Conservation (phyloP, 2,888 invertebrate species). For the Cerceris rybyensis region DNA sequence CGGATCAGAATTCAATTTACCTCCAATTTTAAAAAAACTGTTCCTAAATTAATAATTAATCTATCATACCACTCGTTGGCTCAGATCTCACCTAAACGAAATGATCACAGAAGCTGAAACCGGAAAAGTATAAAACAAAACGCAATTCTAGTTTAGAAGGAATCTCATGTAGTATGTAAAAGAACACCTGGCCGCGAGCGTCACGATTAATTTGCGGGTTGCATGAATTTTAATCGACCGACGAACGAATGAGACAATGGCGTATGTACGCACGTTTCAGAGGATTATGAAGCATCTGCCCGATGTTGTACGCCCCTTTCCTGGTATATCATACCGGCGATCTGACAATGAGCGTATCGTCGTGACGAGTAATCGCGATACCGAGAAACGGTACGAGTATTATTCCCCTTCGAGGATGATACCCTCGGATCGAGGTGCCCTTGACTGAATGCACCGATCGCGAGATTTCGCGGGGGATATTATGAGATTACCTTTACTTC, state of each 20-base stretch:
- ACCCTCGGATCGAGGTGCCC: conserved; percentile 1
- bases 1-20: too few relatives aligned
- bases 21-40: too few relatives aligned
- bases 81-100: too few relatives aligned
- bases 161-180: conserved; percentile 9
- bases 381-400: conserved; percentile 4
- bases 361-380: conserved; percentile 14
- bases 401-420: conserved; percentile 10
- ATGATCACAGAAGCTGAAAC: too few relatives aligned
- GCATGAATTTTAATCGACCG: conserved; percentile 74
- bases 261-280: conserved; percentile 29
- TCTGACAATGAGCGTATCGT: not conserved
- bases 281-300: conserved; percentile 38
- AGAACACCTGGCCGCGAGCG: conserved; percentile 71
- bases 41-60: too few relatives aligned
- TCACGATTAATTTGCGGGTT: conserved; percentile 75
- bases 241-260: conserved; percentile 43
- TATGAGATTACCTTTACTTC: conserved; percentile 6
- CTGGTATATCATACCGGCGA: conserved; percentile 8
- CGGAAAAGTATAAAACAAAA: too few relatives aligned
- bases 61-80: too few relatives aligned
- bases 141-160: not conserved
- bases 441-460: conserved; percentile 1
- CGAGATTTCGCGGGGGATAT: not conserved
- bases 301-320: not conserved